Evolutionary conservation across 2,113 vertebrate genomes (phyloP).

Genomic region (Turnix velox): DNA sequence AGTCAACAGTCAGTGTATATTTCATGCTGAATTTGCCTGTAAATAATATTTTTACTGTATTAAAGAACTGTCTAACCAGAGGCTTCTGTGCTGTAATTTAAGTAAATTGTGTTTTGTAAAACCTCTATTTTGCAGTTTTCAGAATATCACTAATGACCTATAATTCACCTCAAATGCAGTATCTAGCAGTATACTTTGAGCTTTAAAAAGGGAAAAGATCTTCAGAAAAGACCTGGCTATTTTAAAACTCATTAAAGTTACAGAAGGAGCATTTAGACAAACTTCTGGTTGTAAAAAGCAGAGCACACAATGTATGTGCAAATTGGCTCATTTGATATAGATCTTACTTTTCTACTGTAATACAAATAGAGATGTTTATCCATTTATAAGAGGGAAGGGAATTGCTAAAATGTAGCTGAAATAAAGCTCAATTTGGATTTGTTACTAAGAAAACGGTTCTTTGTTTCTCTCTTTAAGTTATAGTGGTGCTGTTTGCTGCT

Average conservation of each 20-base stretch:
- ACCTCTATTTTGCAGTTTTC: neutral
- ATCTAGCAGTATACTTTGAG: neutral
- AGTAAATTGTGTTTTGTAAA: neutral
- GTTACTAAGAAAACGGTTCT: neutral
- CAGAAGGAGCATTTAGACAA: neutral
- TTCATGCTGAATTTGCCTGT: neutral
- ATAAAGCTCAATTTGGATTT: neutral
- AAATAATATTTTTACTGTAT: neutral
- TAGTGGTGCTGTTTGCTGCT: constrained; percentile 87
- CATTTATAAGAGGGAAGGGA: neutral
- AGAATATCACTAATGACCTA: neutral
- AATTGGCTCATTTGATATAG: neutral
- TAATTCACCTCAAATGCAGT: neutral
- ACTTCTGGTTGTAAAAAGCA: neutral
- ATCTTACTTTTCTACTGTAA: neutral
- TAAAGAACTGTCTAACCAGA: neutral
- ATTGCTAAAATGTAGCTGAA: neutral
- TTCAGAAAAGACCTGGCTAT: neutral
- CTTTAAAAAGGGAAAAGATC: neutral
- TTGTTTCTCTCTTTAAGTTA: constrained; percentile 68
- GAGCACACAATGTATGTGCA: neutral
- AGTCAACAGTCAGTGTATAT: neutral
- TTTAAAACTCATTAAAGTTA: neutral
- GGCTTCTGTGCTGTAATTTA: neutral
- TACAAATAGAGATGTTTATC: neutral